Conservation (phyloP, 2,888 invertebrate genomes). For the Diaprepes abbreviatus region DNA sequence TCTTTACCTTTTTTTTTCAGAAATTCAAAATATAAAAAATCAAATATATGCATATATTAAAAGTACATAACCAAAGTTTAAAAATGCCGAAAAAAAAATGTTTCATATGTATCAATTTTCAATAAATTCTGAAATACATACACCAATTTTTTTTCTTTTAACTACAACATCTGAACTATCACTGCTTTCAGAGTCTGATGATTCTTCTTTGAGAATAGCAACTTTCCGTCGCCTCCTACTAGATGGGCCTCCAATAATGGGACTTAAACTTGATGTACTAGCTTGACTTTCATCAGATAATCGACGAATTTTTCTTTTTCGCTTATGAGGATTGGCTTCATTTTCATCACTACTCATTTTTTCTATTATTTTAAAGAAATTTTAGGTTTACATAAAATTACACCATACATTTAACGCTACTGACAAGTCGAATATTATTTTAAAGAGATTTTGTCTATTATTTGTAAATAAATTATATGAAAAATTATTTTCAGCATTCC, state of each 20-base stretch:
- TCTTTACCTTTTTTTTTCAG: too few relatives aligned
- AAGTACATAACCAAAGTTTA: too few relatives aligned
- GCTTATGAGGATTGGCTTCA: slow-evolving; percentile 57
- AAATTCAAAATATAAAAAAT: too few relatives aligned
- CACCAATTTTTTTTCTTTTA: slow-evolving; percentile 56
- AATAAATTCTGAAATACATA: slow-evolving; percentile 62
- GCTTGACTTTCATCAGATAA: slow-evolving; percentile 57
- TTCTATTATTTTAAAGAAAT: not conserved
- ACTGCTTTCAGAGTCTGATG: slow-evolving; percentile 60
- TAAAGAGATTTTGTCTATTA: not conserved
- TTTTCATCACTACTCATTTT: slow-evolving; percentile 62
- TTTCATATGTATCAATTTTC: too few relatives aligned
- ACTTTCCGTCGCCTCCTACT: slow-evolving; percentile 32
- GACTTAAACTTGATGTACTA: slow-evolving; percentile 54
- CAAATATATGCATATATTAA: too few relatives aligned
- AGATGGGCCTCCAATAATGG: slow-evolving; percentile 49
- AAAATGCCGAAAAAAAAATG: too few relatives aligned
- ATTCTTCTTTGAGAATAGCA: slow-evolving; percentile 45
- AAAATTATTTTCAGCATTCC: slow-evolving; percentile 16
- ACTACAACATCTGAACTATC: slow-evolving; percentile 23
- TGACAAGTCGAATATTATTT: not conserved
- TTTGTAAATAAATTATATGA: not conserved
- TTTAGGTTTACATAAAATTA: slow-evolving; percentile 1
- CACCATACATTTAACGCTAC: slow-evolving; percentile 18
- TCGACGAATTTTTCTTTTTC: slow-evolving; percentile 57